Conservation (phyloP, 2,888 invertebrate genomes). For the Herminia tarsipennalis region DNA sequence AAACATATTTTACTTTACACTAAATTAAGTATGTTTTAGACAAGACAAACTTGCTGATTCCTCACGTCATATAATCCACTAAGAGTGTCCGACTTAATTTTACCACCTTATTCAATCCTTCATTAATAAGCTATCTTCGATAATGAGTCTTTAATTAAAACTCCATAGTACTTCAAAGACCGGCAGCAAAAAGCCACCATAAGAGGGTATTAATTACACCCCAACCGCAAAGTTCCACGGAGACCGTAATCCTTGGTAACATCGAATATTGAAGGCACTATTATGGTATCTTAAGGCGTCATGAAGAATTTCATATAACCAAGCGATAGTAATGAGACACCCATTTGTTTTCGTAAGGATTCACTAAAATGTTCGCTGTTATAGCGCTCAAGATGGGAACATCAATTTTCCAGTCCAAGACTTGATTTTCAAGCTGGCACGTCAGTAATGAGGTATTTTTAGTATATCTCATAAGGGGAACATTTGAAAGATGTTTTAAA, state of each 20-base stretch:
- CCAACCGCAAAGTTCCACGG: conserved; percentile 33
- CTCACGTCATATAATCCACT: too few relatives aligned
- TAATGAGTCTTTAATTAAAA: conserved; percentile 8
- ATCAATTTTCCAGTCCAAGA: conserved; percentile 29
- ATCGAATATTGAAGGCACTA: conserved; percentile 56
- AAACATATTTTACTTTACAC: too few relatives aligned
- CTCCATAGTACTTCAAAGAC: conserved; percentile 4
- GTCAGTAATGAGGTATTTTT: conserved; percentile 22
- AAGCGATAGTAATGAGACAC: conserved; percentile 65
- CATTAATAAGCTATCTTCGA: not conserved
- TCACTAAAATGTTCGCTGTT: conserved; percentile 55
- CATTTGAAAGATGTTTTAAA: conserved; percentile 9
- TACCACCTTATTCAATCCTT: not conserved
- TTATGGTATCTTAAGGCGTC: conserved; percentile 58
- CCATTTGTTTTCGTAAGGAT: conserved; percentile 73
- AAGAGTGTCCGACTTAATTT: not conserved
- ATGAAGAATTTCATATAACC: conserved; percentile 58
- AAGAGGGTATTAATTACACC: conserved; percentile 36
- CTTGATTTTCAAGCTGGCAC: conserved; percentile 21
- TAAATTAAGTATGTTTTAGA: not conserved
- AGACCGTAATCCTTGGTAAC: conserved; percentile 36
- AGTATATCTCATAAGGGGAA: conserved; percentile 15
- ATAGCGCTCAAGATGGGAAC: conserved; percentile 13
- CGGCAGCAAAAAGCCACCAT: conserved; percentile 4
- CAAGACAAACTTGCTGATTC: too few relatives aligned